Base-by-base conservation (phyloP, 2,113 vertebrate genomes). In the Pelecanus crispus region DNA sequence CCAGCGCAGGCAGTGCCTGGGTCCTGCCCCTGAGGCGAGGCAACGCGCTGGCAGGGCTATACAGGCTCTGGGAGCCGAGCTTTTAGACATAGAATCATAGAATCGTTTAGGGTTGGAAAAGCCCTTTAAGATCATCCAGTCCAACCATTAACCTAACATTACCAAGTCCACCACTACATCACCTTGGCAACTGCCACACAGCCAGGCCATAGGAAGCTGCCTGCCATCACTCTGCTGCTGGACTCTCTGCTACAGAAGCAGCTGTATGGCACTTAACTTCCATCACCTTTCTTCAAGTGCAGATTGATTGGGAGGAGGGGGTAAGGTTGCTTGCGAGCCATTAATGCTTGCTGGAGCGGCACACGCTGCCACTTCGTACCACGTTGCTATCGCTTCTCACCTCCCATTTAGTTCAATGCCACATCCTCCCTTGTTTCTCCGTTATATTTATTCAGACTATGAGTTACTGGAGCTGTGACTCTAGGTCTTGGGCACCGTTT, bases 1-100 rank as follows among this genome's bases (percentile, higher is more conserved):
- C 12, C 56, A 58, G 0, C 2, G 24, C 44, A 29, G 47, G 38
- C 44, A 42, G 40, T 28, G 53, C 19, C 66, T 28, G 47, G 2
- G 12, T 28, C 52, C n/a, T 28, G 36, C 13, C 19, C 19, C 68
- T 44, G 44, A 88, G 67, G 49, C 12, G n/a, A 45, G 28, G 22
- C 55, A 50, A 5, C 8, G 16, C 0, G 0, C 17, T 22, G 55
- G 15, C 28, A 53, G n/a, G 22, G 31, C 17, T 25, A 15, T 1
- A 14, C 3, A 6, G 70, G 44, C 34, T 29, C 47, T 40, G 24
- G 38, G 22, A 58, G 10, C 3, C 24, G 56, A 68, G 36, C 10
- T 42, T 32, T 72, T 1, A 29, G 49, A 42, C 53, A n/a, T n/a
- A n/a, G n/a, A n/a, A n/a, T n/a, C n/a, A n/a, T n/a, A n/a, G n/a